Base-by-base conservation (phyloP, 2,113 vertebrate species). In the Heterotilapia buettikoferi region DNA sequence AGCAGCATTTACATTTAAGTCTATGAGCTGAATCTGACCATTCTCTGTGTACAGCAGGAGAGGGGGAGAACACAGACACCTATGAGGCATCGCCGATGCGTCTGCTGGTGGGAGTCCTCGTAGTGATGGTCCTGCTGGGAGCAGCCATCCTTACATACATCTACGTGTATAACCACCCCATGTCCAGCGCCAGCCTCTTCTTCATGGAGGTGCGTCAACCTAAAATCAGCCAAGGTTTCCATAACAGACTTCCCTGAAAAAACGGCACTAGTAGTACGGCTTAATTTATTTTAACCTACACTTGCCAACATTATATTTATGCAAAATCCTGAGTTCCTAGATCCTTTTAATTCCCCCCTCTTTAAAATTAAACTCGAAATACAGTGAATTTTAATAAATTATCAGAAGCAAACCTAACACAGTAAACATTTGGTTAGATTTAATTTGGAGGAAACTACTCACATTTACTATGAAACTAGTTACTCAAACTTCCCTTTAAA, bases 161-260 rank as follows among this genome's bases (percentile, higher is more conserved):
- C 91, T 99, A 99, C 80, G 96, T 99, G 96, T 99, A 99, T 86
- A 97, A 97, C 68, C 97, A 98, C 21, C 99, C 99, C 1, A 99
- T 97, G 0, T 99, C 98, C 86, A 97, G 96, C 2, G 96, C 97
- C 86, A 98, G 98, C 85, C 97, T 99, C 90, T 99, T 99, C 97
- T 98, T 99, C 76, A 98, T 99, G 89, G 98, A 99, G 98, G 99
- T 99, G 86, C 94, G 96, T 26, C 5, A 9, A 13, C 8, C 45
- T 14, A 24, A 16, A 50, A 33, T 7, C 5, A 9, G 11, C 18
- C 38, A 80, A 31, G n/a, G 18, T 29, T 38, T 52, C 18, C 11
- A 24, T 50, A 31, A 33, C 4, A 31, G 6, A 29, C 9, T 29
- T 10, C 9, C 9, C 21, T 26, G 6, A 24, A 29, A 45, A 40